Evolutionary conservation across 2,888 invertebrate genomes (phyloP).

Genomic region (Tetranychus piercei): DNA sequence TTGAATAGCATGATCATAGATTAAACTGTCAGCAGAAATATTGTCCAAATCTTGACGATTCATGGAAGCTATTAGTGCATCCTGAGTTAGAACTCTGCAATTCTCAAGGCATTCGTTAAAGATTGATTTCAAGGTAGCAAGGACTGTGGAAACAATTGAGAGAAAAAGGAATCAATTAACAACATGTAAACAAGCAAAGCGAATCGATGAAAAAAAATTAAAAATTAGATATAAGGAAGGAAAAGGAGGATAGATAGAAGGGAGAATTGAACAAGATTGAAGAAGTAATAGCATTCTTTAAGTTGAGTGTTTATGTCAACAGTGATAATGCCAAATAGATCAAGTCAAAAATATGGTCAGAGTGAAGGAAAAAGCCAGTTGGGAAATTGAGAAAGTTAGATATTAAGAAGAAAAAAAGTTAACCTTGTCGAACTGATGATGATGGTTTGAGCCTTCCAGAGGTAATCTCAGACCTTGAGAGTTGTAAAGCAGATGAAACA

Average conservation of each 20-base stretch:
- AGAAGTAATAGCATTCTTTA: slow-evolving; percentile 4
- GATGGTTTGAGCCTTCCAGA: slow-evolving; percentile 70
- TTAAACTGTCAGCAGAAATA: slow-evolving; percentile 73
- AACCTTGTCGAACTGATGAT: slow-evolving; percentile 33
- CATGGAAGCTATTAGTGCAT: background rate
- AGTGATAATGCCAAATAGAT: background rate
- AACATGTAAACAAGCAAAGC: background rate
- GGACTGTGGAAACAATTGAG: slow-evolving; percentile 41
- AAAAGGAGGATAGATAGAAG: background rate
- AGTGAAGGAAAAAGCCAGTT: background rate
- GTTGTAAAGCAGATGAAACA: slow-evolving; percentile 75
- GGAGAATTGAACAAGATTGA: slow-evolving; percentile 3
- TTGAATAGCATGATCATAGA: slow-evolving; percentile 93
- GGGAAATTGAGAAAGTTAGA: background rate
- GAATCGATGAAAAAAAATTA: background rate
- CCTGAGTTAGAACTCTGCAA: slow-evolving; percentile 51
- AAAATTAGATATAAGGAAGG: background rate
- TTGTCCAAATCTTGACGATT: slow-evolving; percentile 37
- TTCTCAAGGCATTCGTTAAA: slow-evolving; percentile 72
- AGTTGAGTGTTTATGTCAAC: background rate
- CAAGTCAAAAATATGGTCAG: slow-evolving; percentile 7
- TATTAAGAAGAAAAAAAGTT: slow-evolving; percentile 7
- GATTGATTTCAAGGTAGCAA: slow-evolving; percentile 71
- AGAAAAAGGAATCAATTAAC: background rate
- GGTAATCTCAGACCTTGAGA: slow-evolving; percentile 69